Evolutionary conservation across 2,888 invertebrate genomes (phyloP).

Genomic region (Platypus cylindrus): DNA sequence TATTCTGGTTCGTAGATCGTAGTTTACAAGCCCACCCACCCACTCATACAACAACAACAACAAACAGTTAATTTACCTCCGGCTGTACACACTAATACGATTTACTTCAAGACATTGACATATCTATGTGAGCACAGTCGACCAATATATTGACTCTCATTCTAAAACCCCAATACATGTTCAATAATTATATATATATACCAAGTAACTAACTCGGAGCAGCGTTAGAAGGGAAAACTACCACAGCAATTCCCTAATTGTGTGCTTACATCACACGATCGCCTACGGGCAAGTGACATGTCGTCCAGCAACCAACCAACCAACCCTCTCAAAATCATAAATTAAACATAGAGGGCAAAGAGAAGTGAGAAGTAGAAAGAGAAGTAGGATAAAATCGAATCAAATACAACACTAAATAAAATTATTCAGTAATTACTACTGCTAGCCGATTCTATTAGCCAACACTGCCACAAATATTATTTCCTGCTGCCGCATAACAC

Average conservation of each 20-base stretch:
- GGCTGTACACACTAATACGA: slow-evolving; percentile 10
- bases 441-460: slow-evolving; percentile 11
- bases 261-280: slow-evolving; percentile 18
- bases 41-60: too few species aligned
- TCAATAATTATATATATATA: slow-evolving; percentile 15
- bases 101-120: slow-evolving; percentile 12
- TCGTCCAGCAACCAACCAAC: slow-evolving; percentile 18
- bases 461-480: too few species aligned
- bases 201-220: slow-evolving; percentile 11
- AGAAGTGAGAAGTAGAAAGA: too few species aligned
- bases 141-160: slow-evolving; percentile 14
- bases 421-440: slow-evolving; percentile 18
- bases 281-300: slow-evolving; percentile 20
- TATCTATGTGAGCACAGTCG: slow-evolving; percentile 13
- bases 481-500: too few species aligned
- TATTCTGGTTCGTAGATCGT: too few species aligned
- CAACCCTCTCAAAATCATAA: too few species aligned
- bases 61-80: slow-evolving; percentile 9
- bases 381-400: too few species aligned
- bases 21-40: too few species aligned
- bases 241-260: slow-evolving; percentile 17
- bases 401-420: slow-evolving; percentile 17
- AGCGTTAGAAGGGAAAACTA: slow-evolving; percentile 5
- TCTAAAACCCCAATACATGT: slow-evolving; percentile 15
- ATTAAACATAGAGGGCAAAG: too few species aligned